A percentile compares a stretch with the other conserved stretches of the same genome.
Evolutionary conservation across 2,888 invertebrate genomes (phyloP).

Genomic region (Tenthredo distinguenda): DNA sequence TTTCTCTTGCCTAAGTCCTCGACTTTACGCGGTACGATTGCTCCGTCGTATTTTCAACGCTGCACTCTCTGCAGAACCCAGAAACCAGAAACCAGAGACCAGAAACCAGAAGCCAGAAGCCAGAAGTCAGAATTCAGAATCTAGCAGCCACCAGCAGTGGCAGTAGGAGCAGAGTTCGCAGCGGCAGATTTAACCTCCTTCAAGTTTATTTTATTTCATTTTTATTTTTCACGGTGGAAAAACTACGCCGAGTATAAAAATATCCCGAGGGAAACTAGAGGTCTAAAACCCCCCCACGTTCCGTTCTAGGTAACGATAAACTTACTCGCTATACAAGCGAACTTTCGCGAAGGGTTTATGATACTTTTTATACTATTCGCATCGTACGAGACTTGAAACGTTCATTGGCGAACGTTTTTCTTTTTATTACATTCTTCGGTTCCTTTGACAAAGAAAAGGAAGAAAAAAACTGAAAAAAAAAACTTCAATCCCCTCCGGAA

Average conservation of each 20-base stretch:
- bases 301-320: constrained; percentile 28
- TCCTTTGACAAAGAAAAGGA: background rate
- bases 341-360: constrained; percentile 21
- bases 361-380: background rate
- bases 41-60: constrained; percentile 12
- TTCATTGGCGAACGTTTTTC: background rate
- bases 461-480: background rate
- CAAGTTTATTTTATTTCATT: constrained; percentile 26
- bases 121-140: background rate
- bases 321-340: background rate
- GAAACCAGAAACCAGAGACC: background rate
- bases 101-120: background rate
- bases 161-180: constrained; percentile 16
- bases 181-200: constrained; percentile 46
- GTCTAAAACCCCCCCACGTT: background rate
- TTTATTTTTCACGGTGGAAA: constrained; percentile 17
- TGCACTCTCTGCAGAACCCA: constrained; percentile 16
- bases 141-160: background rate
- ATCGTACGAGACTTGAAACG: background rate
- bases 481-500: background rate
- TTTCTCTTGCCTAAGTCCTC: constrained; percentile 31
- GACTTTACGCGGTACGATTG: constrained; percentile 43
- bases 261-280: constrained; percentile 25
- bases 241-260: constrained; percentile 27
- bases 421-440: background rate